Evolutionary conservation across 1,140 invertebrate species (phyloP).

Genomic region (Pogonognathellus flavescens): DNA sequence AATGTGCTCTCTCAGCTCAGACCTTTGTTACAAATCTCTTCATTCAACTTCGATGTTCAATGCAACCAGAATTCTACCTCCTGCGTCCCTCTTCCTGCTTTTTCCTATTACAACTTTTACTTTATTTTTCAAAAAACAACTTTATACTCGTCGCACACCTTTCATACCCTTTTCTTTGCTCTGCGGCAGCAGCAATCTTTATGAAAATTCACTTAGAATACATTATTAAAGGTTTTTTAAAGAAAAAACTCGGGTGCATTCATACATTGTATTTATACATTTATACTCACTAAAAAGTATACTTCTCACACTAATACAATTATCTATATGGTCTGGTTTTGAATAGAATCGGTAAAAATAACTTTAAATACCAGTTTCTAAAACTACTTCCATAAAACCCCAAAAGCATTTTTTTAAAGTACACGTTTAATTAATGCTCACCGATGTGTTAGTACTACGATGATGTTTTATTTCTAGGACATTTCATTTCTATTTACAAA

Average conservation of each 20-base stretch:
- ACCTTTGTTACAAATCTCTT: constrained; percentile 26
- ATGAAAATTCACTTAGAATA: not conserved
- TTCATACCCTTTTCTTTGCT: not conserved
- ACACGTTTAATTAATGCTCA: too few species aligned
- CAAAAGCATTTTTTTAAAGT: too few species aligned
- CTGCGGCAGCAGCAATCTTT: not conserved
- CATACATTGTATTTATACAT: too few species aligned
- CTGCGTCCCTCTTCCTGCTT: constrained; percentile 1
- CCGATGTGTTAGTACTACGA: too few species aligned
- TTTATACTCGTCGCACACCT: not conserved
- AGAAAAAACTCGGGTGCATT: not conserved
- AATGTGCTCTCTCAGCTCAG: not conserved
- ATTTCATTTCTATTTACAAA: too few species aligned
- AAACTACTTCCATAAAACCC: too few species aligned
- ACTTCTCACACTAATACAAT: too few species aligned
- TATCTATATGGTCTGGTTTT: too few species aligned
- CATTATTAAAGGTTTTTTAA: not conserved
- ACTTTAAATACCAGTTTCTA: too few species aligned
- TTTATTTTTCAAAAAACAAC: constrained; percentile 31
- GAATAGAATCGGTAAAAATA: too few species aligned
- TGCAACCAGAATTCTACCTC: not conserved
- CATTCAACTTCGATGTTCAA: constrained; percentile 18
- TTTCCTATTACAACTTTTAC: constrained; percentile 1
- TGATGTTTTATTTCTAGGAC: too few species aligned
- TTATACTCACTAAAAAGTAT: too few species aligned